Evolutionary conservation across 1,140 invertebrate genomes (phyloP).

Genomic region (Adelges cooleyi): DNA sequence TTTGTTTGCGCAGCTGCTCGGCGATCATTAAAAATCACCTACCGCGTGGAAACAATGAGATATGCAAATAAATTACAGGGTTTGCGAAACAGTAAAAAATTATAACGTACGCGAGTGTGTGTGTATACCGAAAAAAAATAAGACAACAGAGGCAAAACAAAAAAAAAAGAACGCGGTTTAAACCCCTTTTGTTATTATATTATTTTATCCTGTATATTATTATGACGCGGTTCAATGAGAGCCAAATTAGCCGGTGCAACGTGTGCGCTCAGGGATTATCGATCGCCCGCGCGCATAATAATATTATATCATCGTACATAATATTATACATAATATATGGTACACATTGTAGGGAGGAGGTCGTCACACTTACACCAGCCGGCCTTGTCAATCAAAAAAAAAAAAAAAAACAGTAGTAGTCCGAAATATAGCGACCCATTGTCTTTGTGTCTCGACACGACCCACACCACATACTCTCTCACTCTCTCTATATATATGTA

Average conservation of each 20-base stretch:
- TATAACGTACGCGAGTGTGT: background rate
- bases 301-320: conserved; percentile 12
- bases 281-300: conserved; percentile 14
- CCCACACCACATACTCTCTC: too few species aligned
- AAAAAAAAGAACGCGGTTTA: conserved; percentile 37
- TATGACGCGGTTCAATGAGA: background rate
- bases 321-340: background rate
- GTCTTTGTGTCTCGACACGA: conserved; percentile 15
- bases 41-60: conserved; percentile 23
- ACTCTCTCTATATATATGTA: too few species aligned
- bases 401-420: conserved; percentile 15
- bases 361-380: conserved; percentile 28
- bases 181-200: conserved; percentile 7
- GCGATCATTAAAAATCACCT: conserved; percentile 28
- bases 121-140: background rate
- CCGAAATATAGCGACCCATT: conserved; percentile 16
- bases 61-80: conserved; percentile 28
- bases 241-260: conserved; percentile 8
- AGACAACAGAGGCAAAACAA: background rate
- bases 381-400: conserved; percentile 24
- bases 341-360: background rate
- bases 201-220: background rate
- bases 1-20: conserved; percentile 20
- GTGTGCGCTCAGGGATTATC: conserved; percentile 9
- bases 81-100: conserved; percentile 5